These are phyloP conservation scores for Sturmia bella DNA, from an alignment of 2,888 invertebrate species.

Conservation along the genomic window DNA sequence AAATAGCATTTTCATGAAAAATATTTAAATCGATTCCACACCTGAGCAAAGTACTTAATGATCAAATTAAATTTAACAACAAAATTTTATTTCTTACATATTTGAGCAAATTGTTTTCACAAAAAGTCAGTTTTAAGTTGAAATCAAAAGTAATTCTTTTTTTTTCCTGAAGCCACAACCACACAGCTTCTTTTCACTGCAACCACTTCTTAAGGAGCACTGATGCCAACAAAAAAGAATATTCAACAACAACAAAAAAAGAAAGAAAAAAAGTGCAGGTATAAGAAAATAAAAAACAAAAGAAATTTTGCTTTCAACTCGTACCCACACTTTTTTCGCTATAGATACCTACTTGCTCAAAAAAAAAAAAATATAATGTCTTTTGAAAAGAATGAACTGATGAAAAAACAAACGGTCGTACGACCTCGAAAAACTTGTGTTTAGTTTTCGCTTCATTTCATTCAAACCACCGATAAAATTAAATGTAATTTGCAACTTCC, in stretches of 20 bases:
- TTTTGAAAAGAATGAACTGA: constrained; percentile 63
- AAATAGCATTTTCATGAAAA: constrained; percentile 62
- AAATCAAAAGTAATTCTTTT: constrained; percentile 32
- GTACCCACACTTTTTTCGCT: constrained; percentile 66
- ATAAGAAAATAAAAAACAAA: not conserved
- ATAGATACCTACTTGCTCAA: constrained; percentile 38
- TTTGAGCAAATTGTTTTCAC: constrained; percentile 54
- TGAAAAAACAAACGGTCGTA: constrained; percentile 48
- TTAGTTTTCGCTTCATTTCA: constrained; percentile 67
- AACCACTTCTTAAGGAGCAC: constrained; percentile 62
- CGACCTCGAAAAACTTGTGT: constrained; percentile 65
- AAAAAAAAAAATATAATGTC: constrained; percentile 60
- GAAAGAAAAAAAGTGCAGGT: too few species aligned
- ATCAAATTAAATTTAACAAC: constrained; percentile 68
- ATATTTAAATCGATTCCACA: constrained; percentile 57
- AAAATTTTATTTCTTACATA: constrained; percentile 50
- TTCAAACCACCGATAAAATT: constrained; percentile 74
- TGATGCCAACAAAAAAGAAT: constrained; percentile 27
- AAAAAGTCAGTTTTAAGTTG: constrained; percentile 35
- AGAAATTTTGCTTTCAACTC: constrained; percentile 40
- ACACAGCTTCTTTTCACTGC: constrained; percentile 33
- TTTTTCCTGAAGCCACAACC: constrained; percentile 19
- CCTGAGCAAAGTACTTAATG: constrained; percentile 59
- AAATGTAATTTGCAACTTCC: constrained; percentile 81
- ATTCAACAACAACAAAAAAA: constrained; percentile 29